Evolutionary conservation across 1,140 invertebrate species (phyloP), one percentile per base, ranked within the genome.

Genomic region (Drosophila simulans): DNA sequence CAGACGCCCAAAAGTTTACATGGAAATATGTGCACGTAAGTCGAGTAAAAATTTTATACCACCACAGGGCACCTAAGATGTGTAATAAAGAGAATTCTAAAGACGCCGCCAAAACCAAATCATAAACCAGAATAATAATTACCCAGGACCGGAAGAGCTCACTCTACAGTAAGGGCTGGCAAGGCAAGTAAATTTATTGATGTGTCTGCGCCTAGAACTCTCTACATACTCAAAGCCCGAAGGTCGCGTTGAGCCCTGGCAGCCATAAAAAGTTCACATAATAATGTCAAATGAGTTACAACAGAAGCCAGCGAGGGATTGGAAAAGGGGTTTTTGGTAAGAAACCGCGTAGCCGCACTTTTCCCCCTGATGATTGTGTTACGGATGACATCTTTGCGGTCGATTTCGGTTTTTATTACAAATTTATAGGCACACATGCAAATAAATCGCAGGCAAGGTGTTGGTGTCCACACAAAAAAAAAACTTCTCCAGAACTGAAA

Each of bases 361-460:
- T 72, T 79, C 75, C 46, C 59, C 46, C 43, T 72, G 84, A 88
- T 83, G 83, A 89, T 76, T 88, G 71, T 88, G 89, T 88, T 89
- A 89, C 66, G 65, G 79, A 63, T 78, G 82, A 46, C 64, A 51
- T 65, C 80, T 63, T 74, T 80, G 73, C 49, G 85, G 84, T 89
- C 85, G 84, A 81, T 89, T 84, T 65, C 83, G 75, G 74, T 89
- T 91, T 91, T 91, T 91, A 91, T 91, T 89, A 85, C 89, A 76
- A 90, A 91, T 91, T 91, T 91, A 91, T 91, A 91, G 90, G 84
- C 89, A 78, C 85, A 79, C 82, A 90, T 89, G 84, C 75, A 80
- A 85, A 91, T 90, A 91, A 91, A 91, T 91, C 84, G 90, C 76
- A 45, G 56, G 52, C 51, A 43, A 52, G 49, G 42, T 60, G 42